These are phyloP conservation scores for Zele albiditarsus DNA, from an alignment of 2,888 invertebrate genomes.

Conservation along the genomic window DNA sequence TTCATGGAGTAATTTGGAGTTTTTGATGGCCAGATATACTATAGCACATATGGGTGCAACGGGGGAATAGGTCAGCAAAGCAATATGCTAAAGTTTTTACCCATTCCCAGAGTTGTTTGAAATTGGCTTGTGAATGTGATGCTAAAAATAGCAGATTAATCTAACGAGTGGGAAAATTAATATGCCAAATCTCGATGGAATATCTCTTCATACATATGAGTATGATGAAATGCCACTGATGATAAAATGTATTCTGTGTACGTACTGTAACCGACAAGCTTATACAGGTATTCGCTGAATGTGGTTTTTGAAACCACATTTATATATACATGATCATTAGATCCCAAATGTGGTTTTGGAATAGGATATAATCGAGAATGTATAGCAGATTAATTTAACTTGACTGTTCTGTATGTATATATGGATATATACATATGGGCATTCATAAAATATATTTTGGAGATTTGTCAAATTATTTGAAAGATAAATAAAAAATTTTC, in stretches of 20 bases:
- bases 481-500: no score
- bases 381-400: not conserved
- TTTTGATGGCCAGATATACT: not conserved
- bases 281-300: not conserved
- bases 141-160: constrained; percentile 1
- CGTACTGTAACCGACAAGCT: not conserved
- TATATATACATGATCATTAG: not conserved
- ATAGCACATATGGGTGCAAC: not conserved
- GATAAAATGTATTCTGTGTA: not conserved
- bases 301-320: not conserved
- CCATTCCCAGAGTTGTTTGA: not conserved
- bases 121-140: not conserved
- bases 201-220: not conserved
- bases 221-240: not conserved
- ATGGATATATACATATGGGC: not conserved
- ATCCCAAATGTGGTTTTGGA: not conserved
- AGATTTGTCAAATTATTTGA: no score
- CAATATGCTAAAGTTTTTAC: constrained; percentile 2
- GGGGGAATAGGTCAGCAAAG: not conserved
- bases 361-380: not conserved
- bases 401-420: not conserved
- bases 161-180: not conserved
- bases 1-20: not conserved
- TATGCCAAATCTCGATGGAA: not conserved
- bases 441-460: no score